These are phyloP conservation scores for Tachycineta bicolor DNA, from an alignment of 2,113 vertebrate genomes.

Conservation along the genomic window DNA sequence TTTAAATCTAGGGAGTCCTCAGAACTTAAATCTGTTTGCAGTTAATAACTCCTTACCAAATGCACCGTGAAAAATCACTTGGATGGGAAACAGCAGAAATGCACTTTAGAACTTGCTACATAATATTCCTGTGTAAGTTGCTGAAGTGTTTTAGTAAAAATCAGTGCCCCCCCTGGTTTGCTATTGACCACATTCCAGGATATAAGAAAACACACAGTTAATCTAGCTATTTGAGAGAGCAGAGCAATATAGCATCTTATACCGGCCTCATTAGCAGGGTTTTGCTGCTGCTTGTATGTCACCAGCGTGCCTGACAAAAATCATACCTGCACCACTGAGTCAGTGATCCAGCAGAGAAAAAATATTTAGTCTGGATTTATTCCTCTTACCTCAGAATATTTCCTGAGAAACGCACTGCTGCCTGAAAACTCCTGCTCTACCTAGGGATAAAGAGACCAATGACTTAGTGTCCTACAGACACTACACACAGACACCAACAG, in stretches of 20 bases:
- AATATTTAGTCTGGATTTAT: neutral
- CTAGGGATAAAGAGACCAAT: neutral
- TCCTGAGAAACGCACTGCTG: neutral
- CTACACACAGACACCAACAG: neutral
- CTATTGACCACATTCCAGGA: conserved; percentile 33
- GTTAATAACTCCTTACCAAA: conserved; percentile 59
- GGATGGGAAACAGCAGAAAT: conserved; percentile 41
- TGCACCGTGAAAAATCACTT: conserved; percentile 44
- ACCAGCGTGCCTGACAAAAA: conserved; percentile 12
- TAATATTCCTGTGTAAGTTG: conserved; percentile 33
- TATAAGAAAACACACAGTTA: conserved; percentile 40
- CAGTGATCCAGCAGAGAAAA: neutral
- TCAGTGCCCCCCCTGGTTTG: neutral
- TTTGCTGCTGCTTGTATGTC: conserved; percentile 25
- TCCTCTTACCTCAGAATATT: neutral
- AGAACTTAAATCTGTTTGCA: conserved; percentile 59
- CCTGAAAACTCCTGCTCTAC: neutral
- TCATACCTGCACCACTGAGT: neutral
- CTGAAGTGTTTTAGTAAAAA: conserved; percentile 35
- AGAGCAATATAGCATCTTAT: neutral
- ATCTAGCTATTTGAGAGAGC: neutral
- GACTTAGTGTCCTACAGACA: neutral
- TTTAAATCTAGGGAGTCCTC: conserved; percentile 26
- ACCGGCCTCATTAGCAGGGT: neutral
- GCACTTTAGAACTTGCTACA: conserved; percentile 39